Evolutionary conservation across 2,888 invertebrate genomes (phyloP).

Genomic region (Oscheius sp.): DNA sequence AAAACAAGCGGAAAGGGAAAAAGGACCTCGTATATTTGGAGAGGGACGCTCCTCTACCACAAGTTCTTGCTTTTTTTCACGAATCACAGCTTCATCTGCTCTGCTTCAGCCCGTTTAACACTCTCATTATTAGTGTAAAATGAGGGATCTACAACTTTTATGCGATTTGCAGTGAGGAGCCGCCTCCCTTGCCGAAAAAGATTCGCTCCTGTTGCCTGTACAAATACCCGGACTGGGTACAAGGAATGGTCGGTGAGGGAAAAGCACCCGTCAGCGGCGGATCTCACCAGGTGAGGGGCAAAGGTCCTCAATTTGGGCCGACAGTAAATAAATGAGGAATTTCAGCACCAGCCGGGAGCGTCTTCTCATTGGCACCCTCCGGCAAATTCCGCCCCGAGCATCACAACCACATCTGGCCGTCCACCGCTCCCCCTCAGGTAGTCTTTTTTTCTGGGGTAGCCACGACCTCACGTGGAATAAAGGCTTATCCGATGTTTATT

Average conservation of each 20-base stretch:
- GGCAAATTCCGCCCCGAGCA: slow-evolving; percentile 61
- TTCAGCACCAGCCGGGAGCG: slow-evolving; percentile 34
- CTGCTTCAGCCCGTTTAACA: too few relatives aligned
- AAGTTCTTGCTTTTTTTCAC: too few relatives aligned
- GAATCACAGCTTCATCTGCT: neutral
- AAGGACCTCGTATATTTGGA: too few relatives aligned
- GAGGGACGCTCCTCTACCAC: too few relatives aligned
- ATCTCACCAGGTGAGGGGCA: slow-evolving; percentile 52
- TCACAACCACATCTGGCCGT: slow-evolving; percentile 68
- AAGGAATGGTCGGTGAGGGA: slow-evolving; percentile 61
- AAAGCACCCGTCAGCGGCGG: slow-evolving; percentile 37
- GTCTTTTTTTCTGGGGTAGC: neutral
- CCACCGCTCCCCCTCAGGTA: slow-evolving; percentile 65
- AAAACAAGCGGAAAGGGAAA: too few relatives aligned
- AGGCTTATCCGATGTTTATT: slow-evolving; percentile 17
- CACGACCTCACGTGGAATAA: neutral
- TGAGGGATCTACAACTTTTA: neutral
- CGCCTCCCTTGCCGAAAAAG: slow-evolving; percentile 65
- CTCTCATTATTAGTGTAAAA: too few relatives aligned
- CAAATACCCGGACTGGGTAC: slow-evolving; percentile 72
- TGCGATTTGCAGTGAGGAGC: slow-evolving; percentile 57
- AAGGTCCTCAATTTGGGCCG: slow-evolving; percentile 41
- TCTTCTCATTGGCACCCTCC: slow-evolving; percentile 42
- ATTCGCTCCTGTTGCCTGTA: slow-evolving; percentile 70
- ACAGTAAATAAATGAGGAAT: neutral